These are phyloP conservation scores for Platyrinchus mystaceus DNA, from an alignment of 2,797 vertebrate species.

Conservation along the genomic window DNA sequence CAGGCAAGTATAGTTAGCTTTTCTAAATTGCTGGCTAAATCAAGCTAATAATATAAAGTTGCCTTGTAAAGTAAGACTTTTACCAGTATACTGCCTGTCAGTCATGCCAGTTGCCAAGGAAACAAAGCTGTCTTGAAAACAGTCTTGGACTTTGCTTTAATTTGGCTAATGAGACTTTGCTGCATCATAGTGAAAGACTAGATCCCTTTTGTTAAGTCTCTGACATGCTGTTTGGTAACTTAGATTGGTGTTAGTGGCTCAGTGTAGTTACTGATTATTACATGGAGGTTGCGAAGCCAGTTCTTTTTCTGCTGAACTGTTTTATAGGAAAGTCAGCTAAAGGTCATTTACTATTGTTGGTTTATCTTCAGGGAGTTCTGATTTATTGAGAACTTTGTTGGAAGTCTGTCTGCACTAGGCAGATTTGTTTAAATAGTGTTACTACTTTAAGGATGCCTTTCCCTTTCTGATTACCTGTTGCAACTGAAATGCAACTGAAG, in stretches of 20 bases:
- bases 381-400: constrained; percentile 2
- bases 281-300: neutral
- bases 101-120: constrained; percentile 27
- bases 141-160: constrained; percentile 57
- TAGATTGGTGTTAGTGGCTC: neutral
- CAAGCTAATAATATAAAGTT: constrained; percentile 38
- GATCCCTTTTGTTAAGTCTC: neutral
- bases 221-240: neutral
- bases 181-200: neutral
- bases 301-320: neutral
- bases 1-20: neutral
- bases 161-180: constrained; percentile 48
- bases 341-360: neutral
- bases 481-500: neutral
- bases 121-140: constrained; percentile 57
- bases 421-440: neutral
- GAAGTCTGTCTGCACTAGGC: neutral
- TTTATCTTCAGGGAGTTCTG: neutral
- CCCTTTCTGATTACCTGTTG: neutral
- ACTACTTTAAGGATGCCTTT: constrained; percentile 2
- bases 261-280: neutral
- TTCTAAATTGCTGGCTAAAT: constrained; percentile 37
- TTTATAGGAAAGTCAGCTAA: constrained; percentile 9
- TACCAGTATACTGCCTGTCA: constrained; percentile 23
- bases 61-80: constrained; percentile 42